phyloP scores from a whole-genome alignment of 2,797 vertebrate species.

The Tokudaia tokunoshimensis region DNA sequence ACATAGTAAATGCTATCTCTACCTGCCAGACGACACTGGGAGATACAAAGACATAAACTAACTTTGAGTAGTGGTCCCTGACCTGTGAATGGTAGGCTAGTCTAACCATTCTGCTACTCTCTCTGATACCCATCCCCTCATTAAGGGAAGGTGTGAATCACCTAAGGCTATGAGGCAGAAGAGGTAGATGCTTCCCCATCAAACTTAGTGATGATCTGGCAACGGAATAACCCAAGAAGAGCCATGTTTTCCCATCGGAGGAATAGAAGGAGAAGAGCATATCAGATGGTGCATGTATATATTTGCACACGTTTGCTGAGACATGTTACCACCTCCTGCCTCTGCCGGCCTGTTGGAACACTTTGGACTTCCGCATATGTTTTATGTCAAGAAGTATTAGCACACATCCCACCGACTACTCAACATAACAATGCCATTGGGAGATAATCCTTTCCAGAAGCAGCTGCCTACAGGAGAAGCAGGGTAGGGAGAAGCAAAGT shows the following conservation, averaged over 20 bases:
- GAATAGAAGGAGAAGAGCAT: background rate
- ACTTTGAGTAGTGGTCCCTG: background rate
- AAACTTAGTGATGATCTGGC: background rate
- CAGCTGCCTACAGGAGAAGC: constrained; percentile 51
- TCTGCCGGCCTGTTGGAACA: background rate
- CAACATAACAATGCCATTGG: background rate
- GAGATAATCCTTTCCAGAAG: constrained; percentile 57
- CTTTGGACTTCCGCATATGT: constrained; percentile 47
- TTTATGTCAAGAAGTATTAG: constrained; percentile 64
- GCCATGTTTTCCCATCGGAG: background rate
- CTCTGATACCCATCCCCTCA: background rate
- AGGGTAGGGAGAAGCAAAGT: constrained; percentile 2
- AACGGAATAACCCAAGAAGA: background rate
- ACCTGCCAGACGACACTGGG: background rate
- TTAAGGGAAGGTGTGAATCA: background rate
- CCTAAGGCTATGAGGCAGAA: background rate
- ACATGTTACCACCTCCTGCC: background rate
- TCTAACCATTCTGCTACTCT: background rate
- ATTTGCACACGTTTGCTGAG: background rate
- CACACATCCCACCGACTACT: background rate
- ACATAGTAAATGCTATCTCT: background rate
- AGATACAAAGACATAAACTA: background rate
- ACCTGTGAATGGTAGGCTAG: background rate
- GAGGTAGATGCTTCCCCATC: background rate
- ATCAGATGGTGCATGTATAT: fast-evolving